These are phyloP conservation scores for Macropodus opercularis DNA, from an alignment of 2,797 vertebrate species.

Conservation along the genomic window DNA sequence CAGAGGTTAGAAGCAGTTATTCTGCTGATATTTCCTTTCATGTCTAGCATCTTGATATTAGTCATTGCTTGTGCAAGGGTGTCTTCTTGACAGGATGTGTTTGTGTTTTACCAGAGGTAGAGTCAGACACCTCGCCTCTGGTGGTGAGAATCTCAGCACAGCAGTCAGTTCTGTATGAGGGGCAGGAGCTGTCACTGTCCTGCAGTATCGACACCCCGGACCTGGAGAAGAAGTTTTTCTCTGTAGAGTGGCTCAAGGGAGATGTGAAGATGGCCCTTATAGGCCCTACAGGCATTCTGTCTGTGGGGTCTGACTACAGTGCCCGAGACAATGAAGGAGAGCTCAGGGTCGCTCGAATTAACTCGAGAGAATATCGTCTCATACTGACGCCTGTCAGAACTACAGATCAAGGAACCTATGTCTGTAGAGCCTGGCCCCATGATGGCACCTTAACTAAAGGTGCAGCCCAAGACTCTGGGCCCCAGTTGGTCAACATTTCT, in stretches of 20 bases:
- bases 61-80: accelerated
- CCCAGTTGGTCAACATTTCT: slow-evolving; percentile 58
- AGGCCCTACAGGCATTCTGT: slow-evolving; percentile 78
- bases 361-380: slow-evolving; percentile 75
- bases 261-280: slow-evolving; percentile 68
- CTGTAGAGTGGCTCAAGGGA: slow-evolving; percentile 79
- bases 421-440: slow-evolving; percentile 79
- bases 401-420: slow-evolving; percentile 82
- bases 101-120: slow-evolving; percentile 40
- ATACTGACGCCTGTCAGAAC: slow-evolving; percentile 70
- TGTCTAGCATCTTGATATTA: neutral
- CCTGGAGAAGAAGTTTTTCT: slow-evolving; percentile 67
- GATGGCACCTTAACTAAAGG: slow-evolving; percentile 53
- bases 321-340: slow-evolving; percentile 71
- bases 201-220: slow-evolving; percentile 73
- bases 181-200: slow-evolving; percentile 75
- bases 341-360: slow-evolving; percentile 74
- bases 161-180: slow-evolving; percentile 65
- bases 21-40: neutral
- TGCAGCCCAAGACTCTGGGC: slow-evolving; percentile 62
- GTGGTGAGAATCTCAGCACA: slow-evolving; percentile 59
- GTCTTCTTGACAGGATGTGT: slow-evolving; percentile 31
- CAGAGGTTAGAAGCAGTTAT: slow-evolving; percentile 77
- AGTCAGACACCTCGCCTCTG: slow-evolving; percentile 63
- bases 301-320: slow-evolving; percentile 60